Base-by-base conservation (phyloP, 2,797 vertebrate species). In the Chaenodraco wilsoni region DNA sequence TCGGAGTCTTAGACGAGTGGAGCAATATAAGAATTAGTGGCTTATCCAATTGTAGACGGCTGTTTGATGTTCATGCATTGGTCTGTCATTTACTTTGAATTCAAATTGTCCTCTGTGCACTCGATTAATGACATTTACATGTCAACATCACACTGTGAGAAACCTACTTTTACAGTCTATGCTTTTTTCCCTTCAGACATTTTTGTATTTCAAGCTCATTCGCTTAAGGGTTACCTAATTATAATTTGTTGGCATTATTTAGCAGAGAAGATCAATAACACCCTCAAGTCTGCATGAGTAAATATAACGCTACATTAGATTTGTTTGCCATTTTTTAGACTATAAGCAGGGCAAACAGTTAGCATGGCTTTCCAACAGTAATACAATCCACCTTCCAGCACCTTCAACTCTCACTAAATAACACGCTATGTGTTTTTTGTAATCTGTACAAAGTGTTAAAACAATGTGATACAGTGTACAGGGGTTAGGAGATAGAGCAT, bases 1-100 rank as follows among this genome's bases (percentile, higher is more conserved):
- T 7, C 33, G 65, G 69, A 16, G 15, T 78, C 76, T 83, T 67
- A 88, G 79, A 83, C 65, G 82, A 84, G 79, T 86, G 84, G 80
- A 87, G 75, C 46, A 31, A 62, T 65, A 44, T 60, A 65, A 76
- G 76, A 85, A 81, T 78, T 77, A 31, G 67, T 31, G 73, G 69
- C 40, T 81, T 60, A 80, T 86, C 66, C 68, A 72, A 59, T 77
- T 83, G 67, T 82, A 65, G 59, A 56, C 40, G 27, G 23, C 49
- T 72, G 62, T 78, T 86, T 87, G 63, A 79, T 74, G 71, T 82
- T 68, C 51, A 72, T 68, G 43, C 72, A 71, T 69, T 52, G 65
- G 65, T 70, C 69, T 63, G 80, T 74, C 76, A 71, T 57, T 73
- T 59, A 5, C 63, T 69, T 62, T 70, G n/a, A 14, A 40, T 72